Evolutionary conservation across 1,140 invertebrate species (phyloP).

Genomic region (Aplysia californica): DNA sequence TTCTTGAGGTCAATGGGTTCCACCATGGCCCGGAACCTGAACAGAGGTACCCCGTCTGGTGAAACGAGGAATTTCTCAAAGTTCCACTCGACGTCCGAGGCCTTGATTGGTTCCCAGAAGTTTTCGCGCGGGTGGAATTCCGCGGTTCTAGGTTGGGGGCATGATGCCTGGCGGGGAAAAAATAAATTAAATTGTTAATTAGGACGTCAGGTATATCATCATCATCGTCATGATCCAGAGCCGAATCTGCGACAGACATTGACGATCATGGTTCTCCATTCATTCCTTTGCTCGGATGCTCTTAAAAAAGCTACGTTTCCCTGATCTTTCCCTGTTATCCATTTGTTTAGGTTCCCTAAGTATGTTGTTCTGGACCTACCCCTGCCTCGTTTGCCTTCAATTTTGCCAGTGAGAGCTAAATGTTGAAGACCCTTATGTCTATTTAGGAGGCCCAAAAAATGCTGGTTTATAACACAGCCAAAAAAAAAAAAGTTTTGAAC

Average conservation of each 20-base stretch:
- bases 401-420: no score
- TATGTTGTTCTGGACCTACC: no score
- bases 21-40: constrained; percentile 39
- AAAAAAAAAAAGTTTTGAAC: not conserved
- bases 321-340: no score
- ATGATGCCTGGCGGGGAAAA: constrained; percentile 32
- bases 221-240: no score
- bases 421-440: no score
- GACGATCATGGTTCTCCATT: no score
- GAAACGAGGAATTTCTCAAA: constrained; percentile 74
- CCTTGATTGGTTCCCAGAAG: constrained; percentile 59
- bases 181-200: not conserved
- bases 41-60: constrained; percentile 56
- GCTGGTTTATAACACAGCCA: not conserved
- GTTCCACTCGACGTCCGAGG: constrained; percentile 72
- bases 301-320: no score
- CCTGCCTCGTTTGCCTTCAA: no score
- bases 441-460: not conserved
- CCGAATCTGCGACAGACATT: no score
- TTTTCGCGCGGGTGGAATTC: constrained; percentile 41
- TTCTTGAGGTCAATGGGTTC: constrained; percentile 36
- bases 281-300: no score
- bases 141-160: constrained; percentile 35
- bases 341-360: no score
- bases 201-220: not conserved